Evolutionary conservation across 2,797 vertebrate species (phyloP).

Genomic region (Enteromius mattozi): DNA sequence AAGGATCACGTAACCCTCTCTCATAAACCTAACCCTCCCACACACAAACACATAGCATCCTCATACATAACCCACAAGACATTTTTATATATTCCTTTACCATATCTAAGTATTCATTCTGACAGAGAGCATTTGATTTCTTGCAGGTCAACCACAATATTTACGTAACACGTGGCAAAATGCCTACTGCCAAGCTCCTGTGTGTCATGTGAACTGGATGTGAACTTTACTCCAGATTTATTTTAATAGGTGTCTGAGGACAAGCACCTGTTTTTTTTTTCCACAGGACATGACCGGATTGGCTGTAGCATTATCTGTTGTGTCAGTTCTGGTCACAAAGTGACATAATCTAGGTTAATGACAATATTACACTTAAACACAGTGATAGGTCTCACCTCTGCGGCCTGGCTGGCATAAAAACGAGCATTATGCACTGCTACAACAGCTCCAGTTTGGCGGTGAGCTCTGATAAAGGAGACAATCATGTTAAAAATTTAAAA

Average conservation of each 20-base stretch:
- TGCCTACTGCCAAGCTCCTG: neutral
- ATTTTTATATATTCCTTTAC: neutral
- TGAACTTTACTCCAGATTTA: conserved; percentile 77
- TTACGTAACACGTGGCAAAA: neutral
- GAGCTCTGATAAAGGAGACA: conserved; percentile 38
- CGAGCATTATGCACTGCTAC: conserved; percentile 50
- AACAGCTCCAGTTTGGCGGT: conserved; percentile 39
- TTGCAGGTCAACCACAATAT: neutral
- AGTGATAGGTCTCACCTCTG: conserved; percentile 54
- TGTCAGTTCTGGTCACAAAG: neutral
- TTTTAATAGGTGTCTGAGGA: conserved; percentile 8
- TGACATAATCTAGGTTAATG: neutral
- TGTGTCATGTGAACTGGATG: conserved; percentile 65
- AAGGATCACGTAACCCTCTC: conserved; percentile 32
- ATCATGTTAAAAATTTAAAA: too few relatives aligned
- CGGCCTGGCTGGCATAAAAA: conserved; percentile 57
- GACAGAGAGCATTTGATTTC: neutral
- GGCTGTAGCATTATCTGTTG: neutral
- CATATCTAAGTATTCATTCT: neutral
- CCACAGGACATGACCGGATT: neutral
- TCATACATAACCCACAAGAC: neutral
- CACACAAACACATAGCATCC: neutral
- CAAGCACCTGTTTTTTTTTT: conserved; percentile 6
- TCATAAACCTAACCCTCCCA: neutral
- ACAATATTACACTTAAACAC: too few relatives aligned